Base-by-base conservation (phyloP, 2,797 vertebrate genomes). In the Sebastolobus alascanus region DNA sequence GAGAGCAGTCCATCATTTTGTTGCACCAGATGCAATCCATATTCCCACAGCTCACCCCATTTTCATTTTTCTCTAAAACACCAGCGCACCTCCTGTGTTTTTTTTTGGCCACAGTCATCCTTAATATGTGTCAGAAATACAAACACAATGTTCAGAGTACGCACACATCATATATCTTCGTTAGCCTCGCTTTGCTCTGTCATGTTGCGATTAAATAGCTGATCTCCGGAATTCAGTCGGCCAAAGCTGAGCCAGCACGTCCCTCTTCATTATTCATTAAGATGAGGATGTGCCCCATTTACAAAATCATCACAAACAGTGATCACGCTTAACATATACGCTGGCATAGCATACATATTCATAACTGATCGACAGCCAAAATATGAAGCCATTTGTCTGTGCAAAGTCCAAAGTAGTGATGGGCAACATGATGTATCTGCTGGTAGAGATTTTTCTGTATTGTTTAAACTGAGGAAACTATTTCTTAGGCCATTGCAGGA, bases 201-300 rank as follows among this genome's bases (percentile, higher is more conserved):
- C 82, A 43, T 78, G 75, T 73, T 68, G 56, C 7, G 1, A 72
- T 72, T 71, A 72, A 77, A 86, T 83, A 69, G 43, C 69, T 9
- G 77, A 80, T 83, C 50, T 69, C 43, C 35, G 43, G 16, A 65
- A 63, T 38, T 31, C 64, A 54, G 37, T 38, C 16, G 10, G 59
- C 50, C n/a, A 33, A 20, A 64, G 74, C 81, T 35, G 76, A 71
- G 77, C 55, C 71, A 65, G 73, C 68, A 27, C 3, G 18, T 61
- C 55, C 46, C 60, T 68, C 81, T 90, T 81, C 82, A 90, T 93
- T 88, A 91, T 89, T 92, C 78, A 91, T 85, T 33, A 73, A 83
- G 80, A 87, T 80, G 75, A 87, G 84, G 72, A 85, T 80, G 75
- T 90, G 90, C 10, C 88, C 87, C 79, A 87, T 93, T 92, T 93